Evolutionary conservation across 2,888 invertebrate species (phyloP), one percentile per base, ranked within the genome.

Genomic region (Sicus ferrugineus): DNA sequence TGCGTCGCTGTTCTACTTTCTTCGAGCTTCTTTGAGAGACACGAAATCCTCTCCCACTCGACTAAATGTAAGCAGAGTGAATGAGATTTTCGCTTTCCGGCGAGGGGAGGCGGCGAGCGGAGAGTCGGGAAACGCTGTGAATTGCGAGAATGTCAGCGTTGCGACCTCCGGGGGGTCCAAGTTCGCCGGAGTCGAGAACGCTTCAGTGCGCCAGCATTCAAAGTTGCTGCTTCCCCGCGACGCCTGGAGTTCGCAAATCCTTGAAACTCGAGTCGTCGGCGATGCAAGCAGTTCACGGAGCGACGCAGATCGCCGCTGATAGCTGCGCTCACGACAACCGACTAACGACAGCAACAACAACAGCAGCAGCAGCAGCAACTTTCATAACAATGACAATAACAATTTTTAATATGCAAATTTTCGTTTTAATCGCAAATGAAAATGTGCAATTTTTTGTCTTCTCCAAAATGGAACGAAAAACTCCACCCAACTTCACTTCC

Each of bases 351-450:
- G 46, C 62, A 3, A 62, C 42, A 23, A 42, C 23, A 38, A 26
- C 38, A 46, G 28, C 62, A 46, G 28, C 62, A 64, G 23, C 30
- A 50, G 30, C 48, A 28, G 31, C 42, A 26, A n/a, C 50, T 30
- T 52, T 11, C 21, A 54, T 31, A 38, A 65, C 34, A 16, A 65
- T 23, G 16, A 30, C 30, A 23, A 64, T 19, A 62, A 38, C 59
- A 38, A 59, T 38, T 62, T 62, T 62, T 46, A 38, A 31, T 65
- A 65, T 65, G 65, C 34, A 54, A 52, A 65, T 52, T 52, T 48
- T 62, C 19, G 30, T 16, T 21, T 28, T 28, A 23, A 61, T 19
- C n/a, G 50, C 52, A 65, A 65, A 48, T 65, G 50, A 65, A 54
- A 65, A 54, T 38, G 38, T n/a, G n/a, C n/a, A n/a, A n/a, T n/a